These are phyloP conservation scores for Neolamprologus fasciatus DNA, from an alignment of 2,113 vertebrate species.

Conservation along the genomic window DNA sequence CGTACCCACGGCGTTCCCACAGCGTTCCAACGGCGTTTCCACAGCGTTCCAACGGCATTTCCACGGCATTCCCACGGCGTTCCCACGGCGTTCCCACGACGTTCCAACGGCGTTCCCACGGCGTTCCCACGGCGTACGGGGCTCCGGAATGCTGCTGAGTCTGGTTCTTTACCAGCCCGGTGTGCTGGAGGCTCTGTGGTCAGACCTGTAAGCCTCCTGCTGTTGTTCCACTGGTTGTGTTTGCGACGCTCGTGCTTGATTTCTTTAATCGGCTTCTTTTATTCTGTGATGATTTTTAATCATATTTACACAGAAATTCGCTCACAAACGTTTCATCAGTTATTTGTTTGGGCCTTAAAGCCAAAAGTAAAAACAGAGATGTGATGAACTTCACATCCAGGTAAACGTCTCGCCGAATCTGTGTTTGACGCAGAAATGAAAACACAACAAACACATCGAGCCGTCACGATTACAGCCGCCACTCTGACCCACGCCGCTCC, in stretches of 20 bases:
- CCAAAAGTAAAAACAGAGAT: neutral
- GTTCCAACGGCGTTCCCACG: accelerated
- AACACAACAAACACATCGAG: neutral
- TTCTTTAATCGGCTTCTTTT: neutral
- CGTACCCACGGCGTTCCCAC: too few species aligned
- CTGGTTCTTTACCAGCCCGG: neutral
- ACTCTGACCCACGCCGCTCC: neutral
- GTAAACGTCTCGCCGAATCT: neutral
- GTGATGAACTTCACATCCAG: neutral
- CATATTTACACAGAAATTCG: neutral
- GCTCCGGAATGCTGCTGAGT: neutral
- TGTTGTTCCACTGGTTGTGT: neutral
- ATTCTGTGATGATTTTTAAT: neutral
- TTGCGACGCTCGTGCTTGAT: accelerated
- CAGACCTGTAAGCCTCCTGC: neutral
- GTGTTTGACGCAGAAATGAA: neutral
- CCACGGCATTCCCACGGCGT: neutral
- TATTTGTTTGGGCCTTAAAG: neutral
- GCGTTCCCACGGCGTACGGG: accelerated
- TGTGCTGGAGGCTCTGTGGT: neutral
- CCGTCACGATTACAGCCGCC: neutral
- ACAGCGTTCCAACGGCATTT: too few species aligned
- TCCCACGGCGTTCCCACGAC: accelerated
- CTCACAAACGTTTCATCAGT: neutral
- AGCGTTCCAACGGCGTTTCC: too few species aligned